Base-by-base conservation (phyloP, 2,113 vertebrate genomes). In the Ursus arctos region DNA sequence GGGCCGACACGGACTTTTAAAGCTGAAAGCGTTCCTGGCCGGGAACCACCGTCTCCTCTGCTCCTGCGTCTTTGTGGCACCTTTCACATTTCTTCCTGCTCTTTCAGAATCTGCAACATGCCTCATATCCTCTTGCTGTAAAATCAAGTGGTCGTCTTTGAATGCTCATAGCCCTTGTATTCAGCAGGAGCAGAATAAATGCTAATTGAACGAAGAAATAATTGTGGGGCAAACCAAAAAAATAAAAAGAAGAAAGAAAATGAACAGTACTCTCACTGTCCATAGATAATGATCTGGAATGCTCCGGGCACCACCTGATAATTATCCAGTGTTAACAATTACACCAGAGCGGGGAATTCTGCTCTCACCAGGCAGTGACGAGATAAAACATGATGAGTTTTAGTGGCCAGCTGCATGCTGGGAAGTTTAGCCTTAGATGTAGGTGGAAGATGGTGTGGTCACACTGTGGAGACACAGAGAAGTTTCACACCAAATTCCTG, bases 271-370 rank as follows among this genome's bases (percentile, higher is more conserved):
- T 53, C 53, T 97, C 53, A 71, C 33, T 91, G 91, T 81, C 69
- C 72, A 43, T 19, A 79, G 59, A 97, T 55, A 79, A 47, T 55
- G 43, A 91, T 61, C 86, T 83, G 31, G 24, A 93, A 80, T 61
- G 63, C 14, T 72, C 69, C 59, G 36, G 59, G 22, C 71, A 74
- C 22, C 67, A 51, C 57, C 55, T 85, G 49, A 76, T 59, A 69
- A 65, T 94, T 88, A 92, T 67, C 63, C 72, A 83, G 5, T 79
- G 53, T 93, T 95, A 96, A 85, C 33, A 94, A 85, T 92, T 61
- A 85, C 79, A 89, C n/a, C 65, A 65, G 26, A 61, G 21, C 89
- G 72, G 55, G 63, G 65, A 92, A 72, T 80, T 93, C 85, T 95
- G 83, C 40, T 91, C 63, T 88, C 89, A 67, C 22, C 85, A 93